Conservation (phyloP, 1,140 invertebrate species). For the Schmidtea mediterranea region DNA sequence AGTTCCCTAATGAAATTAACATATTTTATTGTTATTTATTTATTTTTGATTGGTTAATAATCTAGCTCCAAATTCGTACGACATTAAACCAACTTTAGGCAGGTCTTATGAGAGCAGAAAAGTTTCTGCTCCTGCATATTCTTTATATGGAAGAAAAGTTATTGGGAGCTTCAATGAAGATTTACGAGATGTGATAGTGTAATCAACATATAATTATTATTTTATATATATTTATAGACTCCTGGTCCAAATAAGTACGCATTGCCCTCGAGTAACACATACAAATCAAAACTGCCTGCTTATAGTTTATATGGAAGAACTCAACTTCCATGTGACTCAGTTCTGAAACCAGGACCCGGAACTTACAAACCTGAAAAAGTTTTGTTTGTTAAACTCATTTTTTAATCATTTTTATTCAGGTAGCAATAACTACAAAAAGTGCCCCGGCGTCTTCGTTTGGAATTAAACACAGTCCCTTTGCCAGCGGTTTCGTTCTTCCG, state of each 20-base stretch:
- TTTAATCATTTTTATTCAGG: background rate
- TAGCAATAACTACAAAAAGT: background rate
- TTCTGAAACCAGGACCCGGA: background rate
- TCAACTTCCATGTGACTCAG: constrained; percentile 13
- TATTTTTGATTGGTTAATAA: no score
- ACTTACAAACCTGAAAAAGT: background rate
- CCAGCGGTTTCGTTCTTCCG: background rate
- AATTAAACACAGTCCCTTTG: background rate
- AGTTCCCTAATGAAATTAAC: no score
- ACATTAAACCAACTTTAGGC: constrained; percentile 36
- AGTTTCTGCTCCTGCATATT: constrained; percentile 41
- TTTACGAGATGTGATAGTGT: constrained; percentile 12
- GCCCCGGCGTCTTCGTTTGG: background rate
- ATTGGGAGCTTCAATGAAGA: constrained; percentile 27
- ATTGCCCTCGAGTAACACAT: constrained; percentile 32
- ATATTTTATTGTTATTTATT: no score
- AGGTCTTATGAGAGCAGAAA: constrained; percentile 37
- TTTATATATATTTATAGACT: constrained; percentile 16
- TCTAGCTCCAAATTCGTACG: constrained; percentile 10
- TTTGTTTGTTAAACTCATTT: background rate
- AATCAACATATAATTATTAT: no score
- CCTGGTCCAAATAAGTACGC: constrained; percentile 28
- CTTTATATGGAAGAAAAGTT: constrained; percentile 46
- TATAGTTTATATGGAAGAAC: background rate
- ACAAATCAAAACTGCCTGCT: constrained; percentile 40